Conservation (phyloP, 2,888 invertebrate genomes). For the Petrolisthes manimaculis region DNA sequence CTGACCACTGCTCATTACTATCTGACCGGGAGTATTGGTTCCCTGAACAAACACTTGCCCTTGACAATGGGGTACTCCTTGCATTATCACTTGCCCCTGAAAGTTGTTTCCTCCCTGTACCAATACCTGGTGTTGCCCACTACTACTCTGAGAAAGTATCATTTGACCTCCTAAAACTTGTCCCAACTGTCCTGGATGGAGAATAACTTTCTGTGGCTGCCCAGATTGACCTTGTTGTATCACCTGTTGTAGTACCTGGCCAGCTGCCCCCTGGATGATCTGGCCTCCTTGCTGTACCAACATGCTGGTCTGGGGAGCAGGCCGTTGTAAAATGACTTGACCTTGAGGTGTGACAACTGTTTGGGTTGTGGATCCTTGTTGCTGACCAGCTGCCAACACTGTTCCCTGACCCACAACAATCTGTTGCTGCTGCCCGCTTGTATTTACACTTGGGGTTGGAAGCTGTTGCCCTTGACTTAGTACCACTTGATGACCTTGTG, state of each 20-base stretch:
- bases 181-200: slow-evolving; percentile 56
- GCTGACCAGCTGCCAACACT: slow-evolving; percentile 37
- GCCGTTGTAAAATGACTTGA: slow-evolving; percentile 62
- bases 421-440: slow-evolving; percentile 28
- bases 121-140: slow-evolving; percentile 65
- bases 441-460: not conserved
- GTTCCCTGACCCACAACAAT: slow-evolving; percentile 57
- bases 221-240: slow-evolving; percentile 63
- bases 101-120: slow-evolving; percentile 73
- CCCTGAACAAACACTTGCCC: slow-evolving; percentile 61
- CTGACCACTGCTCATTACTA: slow-evolving; percentile 54
- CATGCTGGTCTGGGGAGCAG: slow-evolving; percentile 51
- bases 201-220: slow-evolving; percentile 64
- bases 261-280: slow-evolving; percentile 68
- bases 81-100: slow-evolving; percentile 69
- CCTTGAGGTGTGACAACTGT: slow-evolving; percentile 61
- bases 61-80: slow-evolving; percentile 64
- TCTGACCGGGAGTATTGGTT: slow-evolving; percentile 47
- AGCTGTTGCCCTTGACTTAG: slow-evolving; percentile 55
- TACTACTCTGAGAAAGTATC: slow-evolving; percentile 65
- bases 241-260: slow-evolving; percentile 60
- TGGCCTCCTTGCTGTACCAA: slow-evolving; percentile 68
- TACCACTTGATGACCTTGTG: slow-evolving; percentile 56
- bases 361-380: slow-evolving; percentile 46
- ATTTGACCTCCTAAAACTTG: slow-evolving; percentile 66